Percentiles rank a stretch among this genome's conserved stretches.
Evolutionary conservation across 2,113 vertebrate genomes (phyloP).

Genomic region (Sarotherodon lohbergeri): DNA sequence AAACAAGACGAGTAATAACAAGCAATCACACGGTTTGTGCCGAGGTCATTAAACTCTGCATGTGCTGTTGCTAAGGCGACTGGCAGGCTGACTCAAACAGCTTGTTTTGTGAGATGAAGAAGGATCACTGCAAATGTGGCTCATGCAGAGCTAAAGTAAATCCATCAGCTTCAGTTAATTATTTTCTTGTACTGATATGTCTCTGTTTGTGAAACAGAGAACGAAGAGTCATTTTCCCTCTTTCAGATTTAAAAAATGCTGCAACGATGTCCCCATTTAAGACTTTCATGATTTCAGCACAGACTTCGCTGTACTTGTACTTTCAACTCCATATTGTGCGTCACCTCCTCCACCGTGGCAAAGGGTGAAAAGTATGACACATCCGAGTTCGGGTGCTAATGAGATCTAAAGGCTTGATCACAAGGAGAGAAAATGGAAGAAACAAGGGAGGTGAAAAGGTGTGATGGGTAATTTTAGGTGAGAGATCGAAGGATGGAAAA

Average conservation of each 20-base stretch:
- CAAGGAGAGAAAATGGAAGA: not conserved
- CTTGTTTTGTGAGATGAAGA: not conserved
- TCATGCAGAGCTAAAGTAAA: not conserved
- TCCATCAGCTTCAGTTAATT: not conserved
- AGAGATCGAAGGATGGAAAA: not conserved
- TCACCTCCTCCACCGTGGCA: not conserved
- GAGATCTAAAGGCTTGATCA: slow-evolving; percentile 11
- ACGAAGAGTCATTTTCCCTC: not conserved
- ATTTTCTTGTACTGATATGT: not conserved
- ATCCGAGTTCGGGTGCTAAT: slow-evolving; percentile 28
- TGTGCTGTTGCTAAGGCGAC: slow-evolving; percentile 27
- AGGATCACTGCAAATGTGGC: not conserved
- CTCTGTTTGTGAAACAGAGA: not conserved
- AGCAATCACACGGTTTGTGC: not conserved
- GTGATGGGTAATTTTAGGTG: not conserved
- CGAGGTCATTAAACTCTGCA: not conserved
- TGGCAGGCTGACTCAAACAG: not conserved
- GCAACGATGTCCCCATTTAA: not conserved
- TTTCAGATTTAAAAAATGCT: not conserved
- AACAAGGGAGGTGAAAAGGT: not conserved
- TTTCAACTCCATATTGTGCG: not conserved
- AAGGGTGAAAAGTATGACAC: slow-evolving; percentile 30
- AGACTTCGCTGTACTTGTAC: not conserved
- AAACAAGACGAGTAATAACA: not conserved
- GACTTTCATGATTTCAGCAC: not conserved